Percentiles rank a stretch among this genome's conserved stretches.
phyloP scores from a whole-genome alignment of 2,888 invertebrate species.

The Eretmocerus hayati region DNA sequence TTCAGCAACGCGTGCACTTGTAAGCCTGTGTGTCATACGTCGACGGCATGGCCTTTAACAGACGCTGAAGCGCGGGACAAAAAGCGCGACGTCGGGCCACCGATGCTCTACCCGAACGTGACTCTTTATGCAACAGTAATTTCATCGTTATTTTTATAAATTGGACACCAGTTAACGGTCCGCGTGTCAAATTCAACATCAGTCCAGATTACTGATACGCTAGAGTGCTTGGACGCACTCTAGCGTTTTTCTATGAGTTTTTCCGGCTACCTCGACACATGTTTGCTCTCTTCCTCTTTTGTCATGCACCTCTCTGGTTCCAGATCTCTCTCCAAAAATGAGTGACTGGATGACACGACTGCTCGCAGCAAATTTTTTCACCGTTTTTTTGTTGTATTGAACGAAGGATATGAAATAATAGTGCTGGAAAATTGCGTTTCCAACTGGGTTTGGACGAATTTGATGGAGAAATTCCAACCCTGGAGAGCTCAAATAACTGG shows the following conservation, averaged over 20 bases:
- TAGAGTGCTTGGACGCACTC: constrained; percentile 4
- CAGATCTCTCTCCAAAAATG: too few relatives aligned
- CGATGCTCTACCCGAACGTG: constrained; percentile 1
- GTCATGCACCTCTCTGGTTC: too few relatives aligned
- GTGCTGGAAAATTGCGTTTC: too few relatives aligned
- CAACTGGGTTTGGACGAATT: too few relatives aligned
- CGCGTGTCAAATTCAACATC: constrained; percentile 34
- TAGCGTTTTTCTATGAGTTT: constrained; percentile 1
- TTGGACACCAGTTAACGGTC: constrained; percentile 46
- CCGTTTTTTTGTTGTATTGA: too few relatives aligned
- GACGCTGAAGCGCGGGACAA: constrained; percentile 5
- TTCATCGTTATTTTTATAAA: constrained; percentile 48
- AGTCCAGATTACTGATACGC: constrained; percentile 21
- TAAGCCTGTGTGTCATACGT: constrained; percentile 19
- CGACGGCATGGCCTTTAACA: constrained; percentile 17
- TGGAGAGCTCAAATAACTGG: too few relatives aligned
- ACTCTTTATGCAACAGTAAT: constrained; percentile 45
- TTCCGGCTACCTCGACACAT: background rate
- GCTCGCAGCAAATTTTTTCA: too few relatives aligned
- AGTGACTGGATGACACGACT: background rate
- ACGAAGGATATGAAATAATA: background rate
- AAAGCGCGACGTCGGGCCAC: background rate
- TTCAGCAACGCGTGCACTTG: constrained; percentile 8
- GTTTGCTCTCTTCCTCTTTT: too few relatives aligned
- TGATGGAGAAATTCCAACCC: too few relatives aligned